Percentiles rank a stretch among this genome's conserved stretches.
These are phyloP conservation scores for Bellardia bayeri DNA, from an alignment of 2,888 invertebrate species.

Conservation along the genomic window DNA sequence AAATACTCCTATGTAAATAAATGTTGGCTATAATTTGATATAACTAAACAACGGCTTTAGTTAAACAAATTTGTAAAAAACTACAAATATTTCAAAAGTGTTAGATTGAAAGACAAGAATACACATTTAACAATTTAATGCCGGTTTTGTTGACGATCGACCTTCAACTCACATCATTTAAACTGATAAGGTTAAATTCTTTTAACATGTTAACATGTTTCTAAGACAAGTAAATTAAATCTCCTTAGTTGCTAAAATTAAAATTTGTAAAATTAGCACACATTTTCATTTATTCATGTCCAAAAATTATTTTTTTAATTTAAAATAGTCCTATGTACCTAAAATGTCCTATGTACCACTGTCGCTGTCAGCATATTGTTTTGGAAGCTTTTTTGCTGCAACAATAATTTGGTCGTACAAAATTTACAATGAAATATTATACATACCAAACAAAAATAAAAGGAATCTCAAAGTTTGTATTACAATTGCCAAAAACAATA, in stretches of 20 bases:
- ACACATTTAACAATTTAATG: too few relatives aligned
- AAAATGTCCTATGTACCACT: background rate
- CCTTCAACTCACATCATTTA: background rate
- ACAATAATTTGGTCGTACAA: background rate
- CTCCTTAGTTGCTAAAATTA: background rate
- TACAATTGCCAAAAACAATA: background rate
- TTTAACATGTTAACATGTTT: background rate
- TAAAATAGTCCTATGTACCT: too few relatives aligned
- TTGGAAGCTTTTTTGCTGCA: background rate
- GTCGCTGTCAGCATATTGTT: background rate
- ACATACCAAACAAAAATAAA: background rate
- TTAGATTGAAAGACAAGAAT: too few relatives aligned
- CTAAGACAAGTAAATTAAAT: background rate
- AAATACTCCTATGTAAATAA: too few relatives aligned
- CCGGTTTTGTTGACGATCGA: background rate
- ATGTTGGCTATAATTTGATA: too few relatives aligned
- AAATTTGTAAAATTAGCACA: background rate
- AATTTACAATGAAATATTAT: background rate
- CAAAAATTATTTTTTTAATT: too few relatives aligned
- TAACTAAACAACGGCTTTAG: too few relatives aligned
- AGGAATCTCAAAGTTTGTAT: background rate
- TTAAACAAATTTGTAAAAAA: too few relatives aligned
- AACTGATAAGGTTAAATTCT: background rate
- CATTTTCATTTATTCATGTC: background rate
- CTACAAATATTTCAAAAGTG: too few relatives aligned